Evolutionary conservation across 2,888 invertebrate species (phyloP), one percentile per base, ranked within the genome.

Genomic region (Alviniconcha strummeri): DNA sequence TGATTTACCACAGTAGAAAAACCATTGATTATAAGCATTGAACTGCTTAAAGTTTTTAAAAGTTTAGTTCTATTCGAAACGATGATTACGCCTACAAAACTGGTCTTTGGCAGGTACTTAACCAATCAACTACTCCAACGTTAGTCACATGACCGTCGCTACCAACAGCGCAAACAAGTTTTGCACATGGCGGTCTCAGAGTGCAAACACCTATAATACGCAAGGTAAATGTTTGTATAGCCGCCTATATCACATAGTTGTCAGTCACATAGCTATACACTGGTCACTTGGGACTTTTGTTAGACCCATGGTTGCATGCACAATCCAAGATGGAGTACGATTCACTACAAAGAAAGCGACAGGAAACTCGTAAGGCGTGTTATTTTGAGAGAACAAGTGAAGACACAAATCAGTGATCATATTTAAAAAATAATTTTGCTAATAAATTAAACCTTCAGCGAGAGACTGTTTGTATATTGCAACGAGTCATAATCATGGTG

Each of bases 91-190:
- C 8, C 60, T 60, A 60, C 13, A 13, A 13, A 13, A 60, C 13
- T 60, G 60, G 2, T 60, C 60, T 60, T 60, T 13, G 60, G 60
- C 60, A 60, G 60, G 9, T 36, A 36, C 36, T 76, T 54, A 56
- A 76, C 76, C 57, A 19, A 76, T 76, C n/a, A 76, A 57, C 56
- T 57, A 57, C 56, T 57, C 19, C 3, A 19, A 57, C 36, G 5
- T 1, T 19, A 54, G 69, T 80, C 80, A 80, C 80, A 60, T 80
- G 80, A 80, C 80, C 54, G 80, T 80, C 80, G 80, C 80, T 80
- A 67, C 55, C 69, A 80, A 80, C 79, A 79, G 69, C 80, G 60
- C 54, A 80, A 74, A 80, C 80, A 80, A 80, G 56, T 57, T 76
- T 76, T 19, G 56, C 56, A 78, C 60, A 78, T 78, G 78, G 78